Evolutionary conservation across 2,113 vertebrate species (phyloP).

Genomic region (Spilogale gracilis): DNA sequence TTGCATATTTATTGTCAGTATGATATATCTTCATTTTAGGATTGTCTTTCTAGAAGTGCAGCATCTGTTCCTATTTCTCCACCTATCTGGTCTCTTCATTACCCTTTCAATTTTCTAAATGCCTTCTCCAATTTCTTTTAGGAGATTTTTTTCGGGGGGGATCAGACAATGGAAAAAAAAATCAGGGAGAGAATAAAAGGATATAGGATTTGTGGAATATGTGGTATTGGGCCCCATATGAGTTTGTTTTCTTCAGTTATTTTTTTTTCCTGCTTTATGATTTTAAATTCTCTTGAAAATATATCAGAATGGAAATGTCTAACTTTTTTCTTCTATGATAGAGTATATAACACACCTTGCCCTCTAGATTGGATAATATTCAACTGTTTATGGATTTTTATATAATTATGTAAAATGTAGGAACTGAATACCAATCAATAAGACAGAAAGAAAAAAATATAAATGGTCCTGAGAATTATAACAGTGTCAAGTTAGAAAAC

Average conservation of each 20-base stretch:
- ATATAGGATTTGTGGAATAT: not conserved
- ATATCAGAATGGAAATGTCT: not conserved
- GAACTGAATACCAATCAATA: not conserved
- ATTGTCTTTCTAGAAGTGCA: not conserved
- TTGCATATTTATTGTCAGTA: not conserved
- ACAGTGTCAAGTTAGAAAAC: slow-evolving; percentile 32
- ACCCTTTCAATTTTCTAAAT: not conserved
- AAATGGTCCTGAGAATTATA: not conserved
- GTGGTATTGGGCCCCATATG: not conserved
- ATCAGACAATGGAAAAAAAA: not conserved
- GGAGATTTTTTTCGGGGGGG: too few relatives aligned
- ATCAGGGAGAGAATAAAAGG: not conserved
- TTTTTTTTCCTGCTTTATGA: not conserved
- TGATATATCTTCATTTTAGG: not conserved
- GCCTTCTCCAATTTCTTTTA: not conserved
- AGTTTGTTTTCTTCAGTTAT: not conserved
- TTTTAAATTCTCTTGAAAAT: slow-evolving; percentile 19
- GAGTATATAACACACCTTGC: not conserved
- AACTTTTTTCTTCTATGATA: not conserved
- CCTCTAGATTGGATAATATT: not conserved
- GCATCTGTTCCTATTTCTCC: not conserved
- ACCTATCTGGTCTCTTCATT: not conserved
- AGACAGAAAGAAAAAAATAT: not conserved
- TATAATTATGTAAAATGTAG: slow-evolving; percentile 22
- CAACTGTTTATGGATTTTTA: not conserved